phyloP scores from a whole-genome alignment of 2,797 vertebrate species.

The Sus cebifrons region DNA sequence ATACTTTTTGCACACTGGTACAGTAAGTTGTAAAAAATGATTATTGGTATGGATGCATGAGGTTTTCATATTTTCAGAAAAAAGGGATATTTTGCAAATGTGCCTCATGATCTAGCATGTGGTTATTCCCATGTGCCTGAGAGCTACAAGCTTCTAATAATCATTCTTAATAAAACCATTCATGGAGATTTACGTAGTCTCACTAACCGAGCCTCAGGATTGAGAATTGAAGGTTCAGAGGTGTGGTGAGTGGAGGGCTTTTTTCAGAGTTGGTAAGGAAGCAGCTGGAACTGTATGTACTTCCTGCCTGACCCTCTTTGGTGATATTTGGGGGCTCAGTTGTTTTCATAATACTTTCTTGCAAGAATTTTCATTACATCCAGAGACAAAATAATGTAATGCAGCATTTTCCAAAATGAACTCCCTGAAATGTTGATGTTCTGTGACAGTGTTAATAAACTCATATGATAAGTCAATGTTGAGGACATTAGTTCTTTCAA shows the following conservation, averaged over 20 bases:
- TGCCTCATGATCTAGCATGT: background rate
- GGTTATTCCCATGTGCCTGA: background rate
- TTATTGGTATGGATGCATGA: background rate
- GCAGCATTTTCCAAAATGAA: conserved; percentile 38
- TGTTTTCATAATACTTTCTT: conserved; percentile 55
- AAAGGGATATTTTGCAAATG: background rate
- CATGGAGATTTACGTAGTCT: background rate
- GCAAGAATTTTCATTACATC: conserved; percentile 14
- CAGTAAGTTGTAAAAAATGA: background rate
- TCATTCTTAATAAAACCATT: conserved; percentile 30
- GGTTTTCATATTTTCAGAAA: background rate
- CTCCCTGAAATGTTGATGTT: background rate
- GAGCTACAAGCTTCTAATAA: background rate
- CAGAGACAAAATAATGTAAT: conserved; percentile 8
- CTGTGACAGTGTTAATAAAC: conserved; percentile 14
- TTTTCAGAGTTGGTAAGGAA: conserved; percentile 3
- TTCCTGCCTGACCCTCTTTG: background rate
- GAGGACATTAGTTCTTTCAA: conserved; percentile 42
- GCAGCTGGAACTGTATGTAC: background rate
- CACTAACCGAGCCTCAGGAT: background rate
- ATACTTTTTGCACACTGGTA: background rate
- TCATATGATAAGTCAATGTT: background rate
- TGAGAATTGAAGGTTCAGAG: background rate
- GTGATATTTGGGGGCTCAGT: background rate
- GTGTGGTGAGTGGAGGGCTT: background rate